A percentile compares a stretch with the other conserved stretches of the same genome.
Conservation (phyloP, 2,797 vertebrate species). For the Caiman crocodilus region DNA sequence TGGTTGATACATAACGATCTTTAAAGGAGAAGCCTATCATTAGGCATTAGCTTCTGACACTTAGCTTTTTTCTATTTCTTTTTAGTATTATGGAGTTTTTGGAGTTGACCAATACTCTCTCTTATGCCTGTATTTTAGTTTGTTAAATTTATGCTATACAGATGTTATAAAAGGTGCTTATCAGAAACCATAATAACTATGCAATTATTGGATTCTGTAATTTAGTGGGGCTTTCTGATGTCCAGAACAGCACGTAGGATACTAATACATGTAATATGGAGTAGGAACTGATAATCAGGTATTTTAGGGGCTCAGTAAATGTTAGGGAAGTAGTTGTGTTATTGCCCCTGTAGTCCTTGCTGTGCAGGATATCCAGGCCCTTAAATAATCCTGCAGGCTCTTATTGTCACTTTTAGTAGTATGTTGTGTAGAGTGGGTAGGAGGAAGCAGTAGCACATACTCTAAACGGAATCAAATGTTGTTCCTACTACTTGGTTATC, state of each 20-base stretch:
- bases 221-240: not conserved
- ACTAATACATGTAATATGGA: not conserved
- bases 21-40: not conserved
- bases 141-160: not conserved
- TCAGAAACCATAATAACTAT: not conserved
- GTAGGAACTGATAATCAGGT: not conserved
- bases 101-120: fast-evolving
- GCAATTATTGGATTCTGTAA: not conserved
- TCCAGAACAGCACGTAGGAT: not conserved
- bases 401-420: not conserved
- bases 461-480: not conserved
- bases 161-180: not conserved
- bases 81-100: not conserved
- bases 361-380: not conserved
- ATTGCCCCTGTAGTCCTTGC: not conserved
- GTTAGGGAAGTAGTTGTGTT: not conserved
- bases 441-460: not conserved
- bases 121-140: not conserved
- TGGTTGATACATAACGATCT: not conserved
- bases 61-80: not conserved
- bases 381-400: not conserved
- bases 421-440: not conserved
- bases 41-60: not conserved
- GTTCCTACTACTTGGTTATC: not conserved
- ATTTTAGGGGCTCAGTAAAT: not conserved